These are phyloP conservation scores for Eretmodus cyanostictus DNA, from an alignment of 2,113 vertebrate genomes.

Conservation along the genomic window DNA sequence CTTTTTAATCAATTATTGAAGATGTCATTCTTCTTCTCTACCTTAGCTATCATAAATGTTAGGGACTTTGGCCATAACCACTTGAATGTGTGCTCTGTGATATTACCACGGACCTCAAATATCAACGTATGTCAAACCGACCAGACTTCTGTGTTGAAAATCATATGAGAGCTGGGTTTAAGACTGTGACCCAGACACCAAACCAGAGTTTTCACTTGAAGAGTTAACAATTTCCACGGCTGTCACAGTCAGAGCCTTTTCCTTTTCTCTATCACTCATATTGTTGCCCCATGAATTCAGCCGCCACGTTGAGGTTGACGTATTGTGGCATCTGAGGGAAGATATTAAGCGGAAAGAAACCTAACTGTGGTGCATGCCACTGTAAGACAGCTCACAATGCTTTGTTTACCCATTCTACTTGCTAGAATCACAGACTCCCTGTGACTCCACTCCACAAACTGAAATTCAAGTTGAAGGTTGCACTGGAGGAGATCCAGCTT, in stretches of 20 bases:
- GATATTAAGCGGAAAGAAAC: background rate
- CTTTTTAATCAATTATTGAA: background rate
- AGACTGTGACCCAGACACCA: background rate
- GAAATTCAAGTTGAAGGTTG: background rate
- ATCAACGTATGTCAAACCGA: background rate
- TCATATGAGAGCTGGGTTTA: background rate
- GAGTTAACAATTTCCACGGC: background rate
- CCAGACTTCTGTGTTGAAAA: background rate
- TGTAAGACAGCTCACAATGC: background rate
- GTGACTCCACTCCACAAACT: background rate
- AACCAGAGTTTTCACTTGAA: background rate
- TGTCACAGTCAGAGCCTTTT: background rate
- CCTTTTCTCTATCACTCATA: background rate
- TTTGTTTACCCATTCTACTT: background rate
- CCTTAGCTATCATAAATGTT: background rate
- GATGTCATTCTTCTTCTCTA: background rate
- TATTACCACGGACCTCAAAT: background rate
- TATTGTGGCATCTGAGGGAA: background rate
- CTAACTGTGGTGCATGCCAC: background rate
- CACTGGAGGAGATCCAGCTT: background rate
- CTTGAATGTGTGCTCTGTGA: background rate
- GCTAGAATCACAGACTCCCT: background rate
- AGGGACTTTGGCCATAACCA: background rate
- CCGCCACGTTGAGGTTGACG: background rate
- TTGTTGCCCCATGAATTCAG: background rate